Evolutionary conservation across 2,113 vertebrate species (phyloP).

Genomic region (Megaceryle maxima): DNA sequence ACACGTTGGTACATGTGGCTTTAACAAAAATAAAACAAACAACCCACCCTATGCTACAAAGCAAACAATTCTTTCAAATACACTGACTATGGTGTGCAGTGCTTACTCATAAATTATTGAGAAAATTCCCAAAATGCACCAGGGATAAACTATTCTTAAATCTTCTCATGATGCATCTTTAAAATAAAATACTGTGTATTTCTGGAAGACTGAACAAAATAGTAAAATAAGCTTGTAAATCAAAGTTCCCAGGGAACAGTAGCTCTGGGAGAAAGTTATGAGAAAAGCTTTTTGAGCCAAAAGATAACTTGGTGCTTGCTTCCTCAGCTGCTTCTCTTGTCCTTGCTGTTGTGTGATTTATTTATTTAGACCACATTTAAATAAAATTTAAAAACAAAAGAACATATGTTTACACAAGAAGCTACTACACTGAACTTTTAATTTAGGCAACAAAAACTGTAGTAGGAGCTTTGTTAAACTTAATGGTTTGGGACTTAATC

Average conservation of each 20-base stretch:
- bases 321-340: background rate
- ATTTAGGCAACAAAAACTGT: background rate
- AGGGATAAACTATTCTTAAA: background rate
- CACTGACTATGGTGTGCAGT: background rate
- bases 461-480: background rate
- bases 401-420: background rate
- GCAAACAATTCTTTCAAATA: background rate
- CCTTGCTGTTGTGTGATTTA: background rate
- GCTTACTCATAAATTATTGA: background rate
- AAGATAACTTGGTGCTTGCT: background rate
- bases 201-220: background rate
- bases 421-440: background rate
- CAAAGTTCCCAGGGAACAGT: background rate
- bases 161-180: background rate
- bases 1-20: accelerated
- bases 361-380: background rate
- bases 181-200: background rate
- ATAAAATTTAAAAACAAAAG: no score
- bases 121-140: background rate
- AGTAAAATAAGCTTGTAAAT: background rate
- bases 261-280: background rate
- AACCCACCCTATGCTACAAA: background rate
- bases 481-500: background rate
- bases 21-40: background rate
- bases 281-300: background rate